Evolutionary conservation across 2,797 vertebrate species (phyloP), one percentile per base, ranked within the genome.

Genomic region (Eurystomus glaucurus): DNA sequence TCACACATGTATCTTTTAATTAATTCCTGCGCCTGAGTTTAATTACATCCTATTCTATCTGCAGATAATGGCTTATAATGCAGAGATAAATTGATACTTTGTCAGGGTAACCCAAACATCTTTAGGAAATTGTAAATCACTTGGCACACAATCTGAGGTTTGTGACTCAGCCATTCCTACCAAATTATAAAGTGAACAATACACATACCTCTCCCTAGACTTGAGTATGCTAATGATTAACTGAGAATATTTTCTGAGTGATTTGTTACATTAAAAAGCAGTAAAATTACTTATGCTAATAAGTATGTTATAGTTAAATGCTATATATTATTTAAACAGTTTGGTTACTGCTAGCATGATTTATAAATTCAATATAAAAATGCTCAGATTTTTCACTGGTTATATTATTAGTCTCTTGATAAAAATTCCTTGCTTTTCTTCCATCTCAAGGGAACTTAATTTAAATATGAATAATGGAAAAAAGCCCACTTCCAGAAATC

Each of bases 391-490:
- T 96, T 97, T 97, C 85, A 62, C 94, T 93, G 85, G 85, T 96
- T 92, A 83, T 95, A 74, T 97, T 97, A 97, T 98, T 97, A 98
- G 97, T 97, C 97, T 98, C 97, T 97, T 97, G 97, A 98, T 97
- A 97, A 97, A 98, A 98, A 97, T 95, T 87, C 84, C 94, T 95
- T 96, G 95, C 96, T 97, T 98, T 98, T 96, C 97, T 98, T 96
- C 83, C 80, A 95, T 97, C 97, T 98, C 97, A 96, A 97, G 98
- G 96, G 97, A 97, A 92, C 82, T 89, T 95, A 88, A 98, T 98
- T 98, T 98, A 98, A 98, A 98, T 97, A 97, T 94, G 98, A 98
- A 98, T 97, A 97, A 97, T 97, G 91, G 94, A 77, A 96, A 95
- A 86, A 94, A 93, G 23, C 82, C 78, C 82, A 91, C 61, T 97